Conservation (phyloP, 2,113 vertebrate species). For the Oncorhynchus mykiss region DNA sequence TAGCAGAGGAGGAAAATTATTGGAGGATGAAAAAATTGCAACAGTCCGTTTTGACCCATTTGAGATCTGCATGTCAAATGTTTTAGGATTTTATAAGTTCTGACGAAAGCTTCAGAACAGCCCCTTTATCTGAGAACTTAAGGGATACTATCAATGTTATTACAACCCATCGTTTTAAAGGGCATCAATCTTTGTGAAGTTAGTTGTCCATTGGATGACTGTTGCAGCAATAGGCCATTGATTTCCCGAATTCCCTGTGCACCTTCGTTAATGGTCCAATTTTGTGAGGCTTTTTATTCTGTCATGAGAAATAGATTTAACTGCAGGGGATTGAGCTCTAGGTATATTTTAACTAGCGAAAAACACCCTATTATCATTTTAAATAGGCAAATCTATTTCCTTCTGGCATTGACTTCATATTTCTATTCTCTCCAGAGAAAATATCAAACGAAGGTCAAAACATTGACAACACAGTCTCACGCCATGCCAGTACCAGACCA, state of each 20-base stretch:
- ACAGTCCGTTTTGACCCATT: not conserved
- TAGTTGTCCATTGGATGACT: conserved; percentile 15
- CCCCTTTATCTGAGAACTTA: not conserved
- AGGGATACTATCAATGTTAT: conserved; percentile 13
- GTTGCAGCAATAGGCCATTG: not conserved
- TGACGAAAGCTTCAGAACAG: not conserved
- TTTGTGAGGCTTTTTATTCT: conserved; percentile 15
- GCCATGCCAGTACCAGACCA: conserved; percentile 3
- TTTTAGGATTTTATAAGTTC: not conserved
- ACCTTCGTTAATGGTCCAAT: conserved; percentile 12
- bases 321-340: not conserved
- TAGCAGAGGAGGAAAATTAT: conserved; percentile 8
- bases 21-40: not conserved
- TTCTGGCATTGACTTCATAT: conserved; percentile 12
- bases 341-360: not conserved
- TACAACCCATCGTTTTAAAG: conserved; percentile 12
- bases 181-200: conserved; percentile 27
- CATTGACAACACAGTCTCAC: conserved; percentile 15
- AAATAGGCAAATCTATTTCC: conserved; percentile 4
- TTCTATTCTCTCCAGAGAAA: conserved; percentile 7
- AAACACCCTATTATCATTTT: conserved; percentile 14
- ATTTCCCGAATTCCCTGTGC: conserved; percentile 7
- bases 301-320: conserved; percentile 20
- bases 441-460: conserved; percentile 21
- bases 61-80: not conserved